Evolutionary conservation across 2,113 vertebrate genomes (phyloP).

Genomic region (Amphiprion ocellaris): DNA sequence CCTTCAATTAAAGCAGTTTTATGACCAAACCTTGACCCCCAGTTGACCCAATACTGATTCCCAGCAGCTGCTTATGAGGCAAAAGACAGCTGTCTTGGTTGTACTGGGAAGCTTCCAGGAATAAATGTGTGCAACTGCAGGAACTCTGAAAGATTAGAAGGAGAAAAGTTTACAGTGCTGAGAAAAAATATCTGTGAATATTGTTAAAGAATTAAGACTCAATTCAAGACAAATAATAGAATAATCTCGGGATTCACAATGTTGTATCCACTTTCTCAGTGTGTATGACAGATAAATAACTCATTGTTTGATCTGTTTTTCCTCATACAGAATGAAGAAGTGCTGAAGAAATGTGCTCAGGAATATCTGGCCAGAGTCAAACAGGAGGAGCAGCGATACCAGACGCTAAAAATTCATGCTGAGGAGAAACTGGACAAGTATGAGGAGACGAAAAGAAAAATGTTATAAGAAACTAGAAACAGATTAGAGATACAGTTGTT

Average conservation of each 20-base stretch:
- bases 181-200: background rate
- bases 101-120: background rate
- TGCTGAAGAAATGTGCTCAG: slow-evolving; percentile 97
- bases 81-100: slow-evolving; percentile 1
- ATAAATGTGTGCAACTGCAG: background rate
- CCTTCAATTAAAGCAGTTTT: background rate
- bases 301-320: background rate
- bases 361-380: slow-evolving; percentile 94
- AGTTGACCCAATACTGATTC: background rate
- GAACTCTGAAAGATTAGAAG: slow-evolving; percentile 2
- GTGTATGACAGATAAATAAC: background rate
- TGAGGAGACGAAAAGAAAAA: slow-evolving; percentile 74
- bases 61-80: slow-evolving; percentile 6
- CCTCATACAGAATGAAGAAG: slow-evolving; percentile 92
- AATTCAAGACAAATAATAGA: background rate
- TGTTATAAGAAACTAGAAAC: background rate
- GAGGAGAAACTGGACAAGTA: slow-evolving; percentile 98
- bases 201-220: background rate
- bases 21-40: background rate
- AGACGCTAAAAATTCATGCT: slow-evolving; percentile 95
- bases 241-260: background rate
- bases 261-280: background rate
- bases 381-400: slow-evolving; percentile 96
- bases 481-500: background rate
- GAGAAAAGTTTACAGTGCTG: background rate